These are phyloP conservation scores for Rana temporaria DNA, from an alignment of 2,113 vertebrate genomes.

Conservation along the genomic window DNA sequence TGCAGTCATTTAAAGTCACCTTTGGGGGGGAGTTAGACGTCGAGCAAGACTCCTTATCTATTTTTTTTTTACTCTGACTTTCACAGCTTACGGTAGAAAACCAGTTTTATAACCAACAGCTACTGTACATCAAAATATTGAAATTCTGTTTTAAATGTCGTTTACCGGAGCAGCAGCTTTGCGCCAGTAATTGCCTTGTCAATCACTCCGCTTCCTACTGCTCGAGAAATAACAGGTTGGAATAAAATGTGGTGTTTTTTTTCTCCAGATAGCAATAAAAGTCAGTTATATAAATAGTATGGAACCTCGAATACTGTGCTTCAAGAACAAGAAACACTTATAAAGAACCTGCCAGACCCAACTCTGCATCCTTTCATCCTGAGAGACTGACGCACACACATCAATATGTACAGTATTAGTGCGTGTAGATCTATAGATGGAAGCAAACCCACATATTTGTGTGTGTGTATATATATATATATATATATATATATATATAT, in stretches of 20 bases:
- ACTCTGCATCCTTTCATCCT: slow-evolving; percentile 21
- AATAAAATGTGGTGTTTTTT: slow-evolving; percentile 57
- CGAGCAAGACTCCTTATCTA: slow-evolving; percentile 43
- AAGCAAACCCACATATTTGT: neutral
- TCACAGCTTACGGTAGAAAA: slow-evolving; percentile 51
- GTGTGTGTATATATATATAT: neutral
- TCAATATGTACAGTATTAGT: neutral
- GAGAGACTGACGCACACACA: neutral
- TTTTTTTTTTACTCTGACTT: slow-evolving; percentile 50
- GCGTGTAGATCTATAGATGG: neutral
- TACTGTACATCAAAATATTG: slow-evolving; percentile 67
- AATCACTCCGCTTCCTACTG: slow-evolving; percentile 74
- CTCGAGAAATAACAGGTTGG: slow-evolving; percentile 62
- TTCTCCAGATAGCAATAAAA: slow-evolving; percentile 51
- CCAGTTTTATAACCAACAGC: slow-evolving; percentile 52
- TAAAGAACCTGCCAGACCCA: slow-evolving; percentile 40
- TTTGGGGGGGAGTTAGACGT: slow-evolving; percentile 49
- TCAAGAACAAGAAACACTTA: slow-evolving; percentile 50
- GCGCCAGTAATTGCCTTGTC: slow-evolving; percentile 84
- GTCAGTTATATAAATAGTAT: slow-evolving; percentile 57
- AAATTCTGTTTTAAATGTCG: slow-evolving; percentile 82
- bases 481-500: too few relatives aligned
- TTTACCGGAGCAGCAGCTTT: slow-evolving; percentile 72
- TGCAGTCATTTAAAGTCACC: slow-evolving; percentile 58
- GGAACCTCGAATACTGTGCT: slow-evolving; percentile 53